These are phyloP conservation scores for Cuculus canorus DNA, from an alignment of 2,797 vertebrate species.

Conservation along the genomic window DNA sequence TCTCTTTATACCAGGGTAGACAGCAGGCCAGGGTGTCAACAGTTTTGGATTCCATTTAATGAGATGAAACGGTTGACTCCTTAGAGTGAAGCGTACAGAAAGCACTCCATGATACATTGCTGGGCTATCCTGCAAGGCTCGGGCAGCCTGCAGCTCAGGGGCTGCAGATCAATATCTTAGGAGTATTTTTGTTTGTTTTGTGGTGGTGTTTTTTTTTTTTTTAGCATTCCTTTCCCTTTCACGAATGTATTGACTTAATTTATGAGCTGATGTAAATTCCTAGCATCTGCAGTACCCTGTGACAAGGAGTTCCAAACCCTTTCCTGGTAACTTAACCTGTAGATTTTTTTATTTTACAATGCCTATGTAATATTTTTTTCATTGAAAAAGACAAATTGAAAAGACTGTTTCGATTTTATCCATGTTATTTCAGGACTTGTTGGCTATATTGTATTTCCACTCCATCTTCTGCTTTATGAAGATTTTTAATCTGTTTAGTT, in stretches of 20 bases:
- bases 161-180: background rate
- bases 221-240: background rate
- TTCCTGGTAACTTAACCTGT: background rate
- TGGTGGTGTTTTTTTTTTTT: rapidly evolving
- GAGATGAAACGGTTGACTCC: background rate
- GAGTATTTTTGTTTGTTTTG: rapidly evolving
- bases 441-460: background rate
- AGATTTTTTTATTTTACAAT: background rate
- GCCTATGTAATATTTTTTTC: too few relatives aligned
- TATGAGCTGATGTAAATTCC: background rate
- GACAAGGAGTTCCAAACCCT: background rate
- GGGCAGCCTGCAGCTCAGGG: background rate
- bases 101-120: background rate
- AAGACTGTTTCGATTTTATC: background rate
- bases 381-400: background rate
- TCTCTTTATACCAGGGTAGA: background rate
- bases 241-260: background rate
- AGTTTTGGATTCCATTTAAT: background rate
- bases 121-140: background rate
- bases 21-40: background rate
- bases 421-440: background rate
- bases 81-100: background rate
- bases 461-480: background rate
- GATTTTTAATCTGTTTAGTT: background rate
- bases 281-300: background rate